phyloP scores from a whole-genome alignment of 2,797 vertebrate species.

The Cynodonichthys magdalenae region DNA sequence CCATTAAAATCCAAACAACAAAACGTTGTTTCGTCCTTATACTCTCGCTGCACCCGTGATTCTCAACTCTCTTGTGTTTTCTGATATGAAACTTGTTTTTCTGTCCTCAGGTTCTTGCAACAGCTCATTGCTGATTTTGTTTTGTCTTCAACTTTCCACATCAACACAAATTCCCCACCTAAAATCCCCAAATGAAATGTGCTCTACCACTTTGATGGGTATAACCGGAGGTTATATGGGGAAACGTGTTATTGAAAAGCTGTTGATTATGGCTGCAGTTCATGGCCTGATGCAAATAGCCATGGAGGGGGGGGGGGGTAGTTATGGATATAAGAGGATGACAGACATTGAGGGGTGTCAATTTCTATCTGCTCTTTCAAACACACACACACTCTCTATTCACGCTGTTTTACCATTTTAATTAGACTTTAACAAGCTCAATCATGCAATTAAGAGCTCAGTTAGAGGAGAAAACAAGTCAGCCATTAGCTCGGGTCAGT shows the following conservation, averaged over 20 bases:
- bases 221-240: conserved; percentile 70
- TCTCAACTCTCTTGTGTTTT: conserved; percentile 53
- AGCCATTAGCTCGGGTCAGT: conserved; percentile 63
- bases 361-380: conserved; percentile 24
- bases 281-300: conserved; percentile 63
- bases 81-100: conserved; percentile 59
- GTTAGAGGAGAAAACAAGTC: conserved; percentile 82
- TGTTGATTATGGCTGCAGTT: conserved; percentile 62
- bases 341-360: conserved; percentile 24
- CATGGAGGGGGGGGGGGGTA: conserved; percentile 41
- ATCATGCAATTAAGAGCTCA: conserved; percentile 86
- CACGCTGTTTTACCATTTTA: conserved; percentile 74
- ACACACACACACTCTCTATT: conserved; percentile 17
- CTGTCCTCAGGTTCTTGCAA: conserved; percentile 56
- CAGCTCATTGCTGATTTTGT: conserved; percentile 64
- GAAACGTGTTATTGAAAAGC: conserved; percentile 70
- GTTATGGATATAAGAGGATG: conserved; percentile 27
- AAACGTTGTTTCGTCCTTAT: conserved; percentile 65
- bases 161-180: conserved; percentile 46
- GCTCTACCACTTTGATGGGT: conserved; percentile 65
- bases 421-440: conserved; percentile 83
- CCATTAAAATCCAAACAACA: conserved; percentile 70
- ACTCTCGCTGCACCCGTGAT: conserved; percentile 25
- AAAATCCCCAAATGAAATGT: conserved; percentile 55
- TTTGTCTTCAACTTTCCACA: conserved; percentile 68